Base-by-base conservation (phyloP, 2,113 vertebrate species). In the Antechinus flavipes region DNA sequence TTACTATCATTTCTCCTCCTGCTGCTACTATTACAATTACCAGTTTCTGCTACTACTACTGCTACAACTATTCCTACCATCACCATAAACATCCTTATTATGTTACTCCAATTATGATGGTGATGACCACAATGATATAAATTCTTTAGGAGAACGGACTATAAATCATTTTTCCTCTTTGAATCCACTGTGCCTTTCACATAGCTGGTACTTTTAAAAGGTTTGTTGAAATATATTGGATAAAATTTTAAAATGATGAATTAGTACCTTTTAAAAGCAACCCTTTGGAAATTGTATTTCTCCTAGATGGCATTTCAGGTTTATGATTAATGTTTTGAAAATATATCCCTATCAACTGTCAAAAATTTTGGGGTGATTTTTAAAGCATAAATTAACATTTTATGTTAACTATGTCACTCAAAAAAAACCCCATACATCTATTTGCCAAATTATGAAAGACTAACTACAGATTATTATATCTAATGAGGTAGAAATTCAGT, bases 401-500 rank as follows among this genome's bases (percentile, higher is more conserved):
- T 84, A 42, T 92, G 94, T 90, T 90, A 97, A 53, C 5, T 53
- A 90, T 90, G 16, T 24, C 46, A 30, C 54, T 93, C 47, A 95
- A 91, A 91, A 93, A 94, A 96, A 52, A 50, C 5, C 50, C 50
- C 50, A 96, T 2, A 35, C 93, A 91, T 91, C 93, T 95, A 25
- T 54, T 94, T 95, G 53, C 89, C 96, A 91, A 42, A 92, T 91
- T 93, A 16, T 42, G 93, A 95, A 94, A 95, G 93, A 93, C 95
- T 93, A 97, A 97, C 90, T 94, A 97, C 90, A 93, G 97, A 89
- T 90, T 94, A 94, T 96, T 95, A 91, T 91, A 91, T 91, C 91
- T 96, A 98, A 95, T 91, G 96, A 97, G 97, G 95, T 89, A 91
- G 94, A 97, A 96, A 94, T 93, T 95, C 35, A 94, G 91, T 19